These are phyloP conservation scores for Platygyra sinensis DNA, from an alignment of 64 coral and sea anemone species.

Conservation along the genomic window DNA sequence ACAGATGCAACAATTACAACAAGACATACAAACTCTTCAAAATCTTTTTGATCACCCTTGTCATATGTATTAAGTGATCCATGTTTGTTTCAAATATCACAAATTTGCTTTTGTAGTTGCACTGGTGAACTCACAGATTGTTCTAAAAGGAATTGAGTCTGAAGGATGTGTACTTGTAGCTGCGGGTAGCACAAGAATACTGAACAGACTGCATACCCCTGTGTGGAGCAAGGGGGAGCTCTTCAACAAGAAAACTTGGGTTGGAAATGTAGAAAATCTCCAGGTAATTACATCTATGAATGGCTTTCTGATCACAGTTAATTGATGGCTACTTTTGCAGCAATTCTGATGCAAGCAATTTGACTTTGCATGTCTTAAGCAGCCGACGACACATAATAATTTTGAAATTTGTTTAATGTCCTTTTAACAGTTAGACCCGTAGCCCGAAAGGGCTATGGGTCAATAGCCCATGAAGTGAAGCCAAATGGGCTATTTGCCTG, in stretches of 20 bases:
- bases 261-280: constrained; percentile 90
- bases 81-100: neutral
- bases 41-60: too few species aligned
- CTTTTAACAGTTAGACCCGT: too few species aligned
- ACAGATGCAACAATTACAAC: too few species aligned
- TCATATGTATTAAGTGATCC: too few species aligned
- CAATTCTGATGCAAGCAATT: neutral
- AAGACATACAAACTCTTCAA: too few species aligned
- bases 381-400: too few species aligned
- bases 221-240: constrained; percentile 83
- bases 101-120: constrained; percentile 47
- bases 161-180: constrained; percentile 92
- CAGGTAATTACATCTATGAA: constrained; percentile 52
- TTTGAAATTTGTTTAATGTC: too few species aligned
- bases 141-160: constrained; percentile 96
- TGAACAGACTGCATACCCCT: constrained; percentile 84
- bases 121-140: constrained; percentile 92
- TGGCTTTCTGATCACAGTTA: neutral
- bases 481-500: too few species aligned
- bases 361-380: too few species aligned
- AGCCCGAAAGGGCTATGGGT: too few species aligned
- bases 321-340: neutral
- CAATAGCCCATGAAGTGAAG: too few species aligned
- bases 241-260: constrained; percentile 98
- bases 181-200: constrained; percentile 76